Base-by-base conservation (phyloP, 1,140 invertebrate species). In the Zaprionus capensis region DNA sequence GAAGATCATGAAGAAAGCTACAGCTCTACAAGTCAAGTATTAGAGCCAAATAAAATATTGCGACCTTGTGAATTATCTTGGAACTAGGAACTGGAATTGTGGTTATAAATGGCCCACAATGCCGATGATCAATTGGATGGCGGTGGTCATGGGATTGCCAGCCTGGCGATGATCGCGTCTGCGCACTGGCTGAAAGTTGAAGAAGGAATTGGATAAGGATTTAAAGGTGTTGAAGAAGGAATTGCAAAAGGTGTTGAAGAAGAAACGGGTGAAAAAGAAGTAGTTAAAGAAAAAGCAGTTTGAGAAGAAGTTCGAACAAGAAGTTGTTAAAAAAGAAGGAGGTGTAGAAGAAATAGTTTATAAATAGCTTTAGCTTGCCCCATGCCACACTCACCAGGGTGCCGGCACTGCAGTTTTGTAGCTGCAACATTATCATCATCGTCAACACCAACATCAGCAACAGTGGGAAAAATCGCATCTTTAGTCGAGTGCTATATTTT, bases 401-500 rank as follows among this genome's bases (percentile, higher is more conserved):
- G 9, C 17, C n/a, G 24, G 9, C 56, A 17, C 15, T 24, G 6
- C 26, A 22, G 12, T 57, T 3, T 28, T 24, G n/a, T 14, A 34
- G 4, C 14, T 61, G 15, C 26, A 64, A 26, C 20, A 69, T 11
- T 62, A 59, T 9, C 12, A 61, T 6, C 63, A 73, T 17, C 28
- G 24, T 11, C 31, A 34, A 11, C 31, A 31, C 4, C n/a, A 44
- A 7, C 17, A 65, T 6, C 26, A 58, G 41, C 26, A 64, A 22
- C 24, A 41, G 58, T 34, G 41, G 22, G 4, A 64, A 34, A 36
- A 64, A 64, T 20, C 26, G 68, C 74, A 72, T 67, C 24, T 14
- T 62, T 28, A 61, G 12, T 15, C 22, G 4, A 31, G 28, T 31
- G 5, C 2, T 49, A 11, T 15, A 22, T 15, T 56, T 41, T 46